Evolutionary conservation across 2,113 vertebrate genomes (phyloP).

Genomic region (Zingel zingel): DNA sequence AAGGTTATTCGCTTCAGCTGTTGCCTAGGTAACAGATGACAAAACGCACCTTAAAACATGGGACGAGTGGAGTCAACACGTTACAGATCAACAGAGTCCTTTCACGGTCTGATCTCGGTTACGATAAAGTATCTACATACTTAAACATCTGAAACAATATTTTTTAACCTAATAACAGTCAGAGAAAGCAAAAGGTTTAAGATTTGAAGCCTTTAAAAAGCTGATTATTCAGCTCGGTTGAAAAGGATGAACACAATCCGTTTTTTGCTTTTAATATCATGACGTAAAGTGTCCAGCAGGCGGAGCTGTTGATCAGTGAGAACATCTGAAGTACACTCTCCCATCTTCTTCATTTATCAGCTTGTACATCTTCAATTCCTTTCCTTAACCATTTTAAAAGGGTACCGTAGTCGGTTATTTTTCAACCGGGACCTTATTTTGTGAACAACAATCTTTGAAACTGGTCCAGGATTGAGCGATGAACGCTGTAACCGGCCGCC

Average conservation of each 20-base stretch:
- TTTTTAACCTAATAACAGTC: not conserved
- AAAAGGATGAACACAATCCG: not conserved
- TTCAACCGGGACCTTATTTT: no score
- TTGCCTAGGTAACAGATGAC: slow-evolving; percentile 86
- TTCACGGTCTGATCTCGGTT: not conserved
- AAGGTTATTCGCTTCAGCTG: slow-evolving; percentile 97
- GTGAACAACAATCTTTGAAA: no score
- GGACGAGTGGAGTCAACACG: not conserved
- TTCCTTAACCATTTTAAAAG: no score
- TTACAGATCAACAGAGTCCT: not conserved
- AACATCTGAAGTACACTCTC: not conserved
- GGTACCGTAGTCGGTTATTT: no score
- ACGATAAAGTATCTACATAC: not conserved
- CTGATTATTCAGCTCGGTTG: no score
- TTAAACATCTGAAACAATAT: not conserved
- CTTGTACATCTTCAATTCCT: no score
- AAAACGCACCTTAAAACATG: not conserved
- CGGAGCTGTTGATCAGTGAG: not conserved
- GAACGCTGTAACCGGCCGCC: no score
- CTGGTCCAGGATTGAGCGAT: no score
- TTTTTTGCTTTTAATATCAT: not conserved
- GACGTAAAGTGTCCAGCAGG: not conserved
- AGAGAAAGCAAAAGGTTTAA: not conserved
- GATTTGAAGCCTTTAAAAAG: not conserved
- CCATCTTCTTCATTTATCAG: no score